Base-by-base conservation (phyloP, 2,113 vertebrate species). In the Thryonomys swinderianus region DNA sequence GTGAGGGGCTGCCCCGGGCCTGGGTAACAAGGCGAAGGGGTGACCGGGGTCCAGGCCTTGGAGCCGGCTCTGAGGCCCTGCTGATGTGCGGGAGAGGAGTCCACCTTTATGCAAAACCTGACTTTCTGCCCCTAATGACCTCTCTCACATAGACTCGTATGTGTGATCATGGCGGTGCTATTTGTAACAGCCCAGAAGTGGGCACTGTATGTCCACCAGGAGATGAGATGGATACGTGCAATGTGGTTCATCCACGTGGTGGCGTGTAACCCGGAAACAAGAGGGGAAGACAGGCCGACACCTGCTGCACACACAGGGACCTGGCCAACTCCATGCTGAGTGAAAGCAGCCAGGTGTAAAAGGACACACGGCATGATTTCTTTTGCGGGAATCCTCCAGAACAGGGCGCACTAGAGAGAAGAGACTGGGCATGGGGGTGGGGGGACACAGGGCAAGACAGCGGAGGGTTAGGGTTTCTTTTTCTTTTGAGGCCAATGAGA, bases 381-480 rank as follows among this genome's bases (percentile, higher is more conserved):
- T 3, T 27, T 18, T 37, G 55, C 3, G 59, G 0, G 27, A 53
- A 48, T 37, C n/a, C 32, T 74, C 17, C 51, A 27, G 42, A 91
- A 45, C 1, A 34, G 32, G 5, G 42, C 69, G 45, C 45, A 34
- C 42, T 20, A n/a, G 40, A 73, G 34, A 84, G 17, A 76, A 23
- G 12, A 16, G 27, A 25, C 62, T 0, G 48, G 51, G 20, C 14
- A n/a, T 5, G 13, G 45, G 34, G 30, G 40, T 71, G 40, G 23
- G 7, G 17, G 40, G 8, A 17, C 48, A 30, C 1, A 9, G 0
- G 34, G 12, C 0, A 14, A 2, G 18, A 7, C 0, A 0, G 21
- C 17, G 0, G 10, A 78, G 23, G 55, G 51, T 0, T 3, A 0
- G 3, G 5, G 25, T 74, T 67, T n/a, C 32, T 11, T 55, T 51